Evolutionary conservation across 2,888 invertebrate genomes (phyloP).

Genomic region (Flexamia atlantica): DNA sequence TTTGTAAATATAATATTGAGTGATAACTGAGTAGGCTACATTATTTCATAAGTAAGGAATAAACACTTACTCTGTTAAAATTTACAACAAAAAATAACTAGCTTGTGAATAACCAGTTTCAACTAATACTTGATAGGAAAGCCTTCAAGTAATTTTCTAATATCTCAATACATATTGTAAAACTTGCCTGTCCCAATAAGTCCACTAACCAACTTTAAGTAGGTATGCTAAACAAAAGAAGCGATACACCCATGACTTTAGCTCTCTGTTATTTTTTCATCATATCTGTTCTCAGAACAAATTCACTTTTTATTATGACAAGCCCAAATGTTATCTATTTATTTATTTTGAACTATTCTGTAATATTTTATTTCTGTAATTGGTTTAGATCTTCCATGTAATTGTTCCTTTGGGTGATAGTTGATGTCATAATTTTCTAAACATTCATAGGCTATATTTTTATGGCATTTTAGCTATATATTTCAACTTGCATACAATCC

Average conservation of each 20-base stretch:
- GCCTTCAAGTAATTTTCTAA: neutral
- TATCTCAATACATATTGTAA: neutral
- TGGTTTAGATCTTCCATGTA: no score
- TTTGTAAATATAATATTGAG: conserved; percentile 1
- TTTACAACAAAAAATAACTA: neutral
- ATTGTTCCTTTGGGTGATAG: no score
- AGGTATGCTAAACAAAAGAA: neutral
- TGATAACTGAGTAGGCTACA: no score
- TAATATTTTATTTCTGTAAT: no score
- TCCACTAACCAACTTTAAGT: neutral
- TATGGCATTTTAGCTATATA: no score
- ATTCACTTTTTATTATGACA: neutral
- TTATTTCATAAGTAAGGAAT: neutral
- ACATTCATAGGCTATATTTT: no score
- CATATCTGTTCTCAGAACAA: neutral
- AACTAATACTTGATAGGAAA: neutral
- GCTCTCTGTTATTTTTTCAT: conserved; percentile 16
- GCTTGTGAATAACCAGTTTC: neutral
- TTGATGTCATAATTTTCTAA: no score
- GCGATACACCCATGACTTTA: neutral
- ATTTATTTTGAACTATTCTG: neutral
- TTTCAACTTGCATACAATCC: no score
- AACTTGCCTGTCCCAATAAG: neutral
- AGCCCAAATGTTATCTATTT: neutral
- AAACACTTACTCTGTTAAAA: neutral